Evolutionary conservation across 2,888 invertebrate genomes (phyloP), one percentile per base, ranked within the genome.

Genomic region (Euzetes globulus): DNA sequence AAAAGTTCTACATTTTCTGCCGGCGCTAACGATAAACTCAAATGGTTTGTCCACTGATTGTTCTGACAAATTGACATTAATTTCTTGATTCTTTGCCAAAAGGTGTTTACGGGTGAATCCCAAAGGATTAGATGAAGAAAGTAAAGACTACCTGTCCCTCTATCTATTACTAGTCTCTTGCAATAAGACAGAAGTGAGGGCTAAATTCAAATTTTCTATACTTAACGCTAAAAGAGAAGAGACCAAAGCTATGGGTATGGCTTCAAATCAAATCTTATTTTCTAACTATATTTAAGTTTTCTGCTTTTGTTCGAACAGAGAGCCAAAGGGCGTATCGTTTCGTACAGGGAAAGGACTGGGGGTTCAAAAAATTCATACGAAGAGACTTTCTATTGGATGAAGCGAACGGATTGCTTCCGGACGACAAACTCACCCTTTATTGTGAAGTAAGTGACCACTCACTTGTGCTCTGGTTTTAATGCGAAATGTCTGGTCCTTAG

Each of bases 311-410:
- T 75, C 77, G 84, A 85, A 52, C 84, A 89, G 89, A 90, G 82
- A 89, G 89, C 81, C 90, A 90, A 82, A 83, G 99, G 83, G 99
- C 99, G 78, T 99, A 99, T 85, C 89, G 98, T 87, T 99, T 99
- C 85, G 98, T 99, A 77, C 98, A 99, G 86, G 99, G 99, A 80
- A 99, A 99, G 86, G 99, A 99, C 87, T 99, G 99, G 99, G 99
- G 99, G 76, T 99, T 99, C 87, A 99, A 99, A 86, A 99, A 99
- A 85, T 99, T 99, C 84, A 99, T 99, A 79, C 88, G 98, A 82
- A 88, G 99, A 85, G 99, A 99, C 85, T 99, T 99, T 85, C 88
- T 99, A 78, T 86, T 99, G 84, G 99, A 99, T 84, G 99, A 99
- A 86, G 93, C 94, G 77, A 99, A 99, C 84, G 99, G 99, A 80